Evolutionary conservation across 2,797 vertebrate genomes (phyloP), one percentile per base, ranked within the genome.

Genomic region (Heterohyrax brucei): DNA sequence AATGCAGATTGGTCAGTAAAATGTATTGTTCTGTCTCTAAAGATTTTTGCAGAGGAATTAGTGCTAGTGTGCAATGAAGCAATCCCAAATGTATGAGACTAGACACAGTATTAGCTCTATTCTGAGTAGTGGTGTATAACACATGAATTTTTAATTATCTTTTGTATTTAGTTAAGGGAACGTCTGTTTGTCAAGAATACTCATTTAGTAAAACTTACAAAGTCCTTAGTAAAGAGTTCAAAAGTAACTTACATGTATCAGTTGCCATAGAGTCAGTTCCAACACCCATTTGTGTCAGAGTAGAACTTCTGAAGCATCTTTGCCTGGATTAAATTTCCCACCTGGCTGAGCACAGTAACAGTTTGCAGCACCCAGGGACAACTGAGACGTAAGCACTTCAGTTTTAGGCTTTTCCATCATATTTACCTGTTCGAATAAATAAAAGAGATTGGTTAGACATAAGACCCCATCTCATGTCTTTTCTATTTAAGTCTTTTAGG

Each of bases 11-110:
- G 75, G 16, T 85, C 26, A 92, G 59, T 46, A 78, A 94, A 93
- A 73, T 66, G 77, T 46, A 48, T 85, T 28, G 1, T 62, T 22
- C 10, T 76, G 8, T 62, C 76, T 94, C 7, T n/a, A 82, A n/a
- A 12, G 73, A 87, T 93, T 70, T 70, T 97, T 3, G 1, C 64
- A 62, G 94, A 96, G 89, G 53, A 77, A 78, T 83, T 87, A 61
- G 24, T 91, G 56, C 46, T 83, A 91, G 85, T 61, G 70, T 76
- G 16, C 44, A 91, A 18, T 75, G 50, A 96, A 96, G 76, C 24
- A 86, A 68, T 62, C 30, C 26, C n/a, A 77, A 72, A 76, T 84
- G 95, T 92, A n/a, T 86, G 16, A 64, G 39, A 89, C 22, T 13
- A 82, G 21, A 44, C 10, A 50, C n/a, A 89, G 16, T 48, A 92